Conservation (phyloP, 2,797 vertebrate species). For the Chelidonichthys spinosus region DNA sequence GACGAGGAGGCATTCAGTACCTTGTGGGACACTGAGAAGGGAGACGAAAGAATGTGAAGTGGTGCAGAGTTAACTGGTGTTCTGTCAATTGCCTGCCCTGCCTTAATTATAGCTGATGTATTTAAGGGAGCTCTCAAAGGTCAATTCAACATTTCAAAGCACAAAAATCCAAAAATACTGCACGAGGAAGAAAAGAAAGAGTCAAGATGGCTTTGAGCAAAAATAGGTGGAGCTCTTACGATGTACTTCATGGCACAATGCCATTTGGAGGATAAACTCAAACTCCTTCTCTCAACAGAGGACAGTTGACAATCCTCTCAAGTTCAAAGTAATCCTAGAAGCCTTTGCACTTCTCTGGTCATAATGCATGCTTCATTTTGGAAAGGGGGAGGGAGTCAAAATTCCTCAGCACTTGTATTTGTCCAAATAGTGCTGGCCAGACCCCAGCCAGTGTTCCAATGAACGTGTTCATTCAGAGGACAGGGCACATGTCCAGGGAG, state of each 20-base stretch:
- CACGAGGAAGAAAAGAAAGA: slow-evolving; percentile 53
- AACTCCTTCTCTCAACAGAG: slow-evolving; percentile 48
- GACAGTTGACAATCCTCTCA: slow-evolving; percentile 65
- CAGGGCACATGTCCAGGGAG: slow-evolving; percentile 74
- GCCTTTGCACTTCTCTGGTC: slow-evolving; percentile 61
- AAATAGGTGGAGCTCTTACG: slow-evolving; percentile 65
- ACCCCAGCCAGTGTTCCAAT: slow-evolving; percentile 71
- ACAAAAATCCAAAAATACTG: slow-evolving; percentile 53
- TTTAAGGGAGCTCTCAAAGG: slow-evolving; percentile 72
- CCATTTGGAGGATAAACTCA: slow-evolving; percentile 70
- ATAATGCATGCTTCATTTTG: slow-evolving; percentile 55
- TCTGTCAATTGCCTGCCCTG: slow-evolving; percentile 54
- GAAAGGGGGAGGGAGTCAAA: slow-evolving; percentile 66
- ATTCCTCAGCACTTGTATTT: slow-evolving; percentile 77
- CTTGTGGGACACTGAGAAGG: slow-evolving; percentile 67
- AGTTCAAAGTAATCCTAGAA: slow-evolving; percentile 73
- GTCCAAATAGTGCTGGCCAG: slow-evolving; percentile 73
- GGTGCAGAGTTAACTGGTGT: slow-evolving; percentile 67
- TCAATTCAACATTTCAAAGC: slow-evolving; percentile 63
- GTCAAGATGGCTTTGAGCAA: slow-evolving; percentile 57
- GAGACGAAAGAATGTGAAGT: slow-evolving; percentile 70
- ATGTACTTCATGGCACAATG: slow-evolving; percentile 68
- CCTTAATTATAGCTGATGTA: slow-evolving; percentile 75
- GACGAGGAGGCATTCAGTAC: slow-evolving; percentile 53
- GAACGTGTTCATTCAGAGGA: slow-evolving; percentile 75